phyloP scores from a whole-genome alignment of 2,113 vertebrate species.

The Himantopus leucocephalus region DNA sequence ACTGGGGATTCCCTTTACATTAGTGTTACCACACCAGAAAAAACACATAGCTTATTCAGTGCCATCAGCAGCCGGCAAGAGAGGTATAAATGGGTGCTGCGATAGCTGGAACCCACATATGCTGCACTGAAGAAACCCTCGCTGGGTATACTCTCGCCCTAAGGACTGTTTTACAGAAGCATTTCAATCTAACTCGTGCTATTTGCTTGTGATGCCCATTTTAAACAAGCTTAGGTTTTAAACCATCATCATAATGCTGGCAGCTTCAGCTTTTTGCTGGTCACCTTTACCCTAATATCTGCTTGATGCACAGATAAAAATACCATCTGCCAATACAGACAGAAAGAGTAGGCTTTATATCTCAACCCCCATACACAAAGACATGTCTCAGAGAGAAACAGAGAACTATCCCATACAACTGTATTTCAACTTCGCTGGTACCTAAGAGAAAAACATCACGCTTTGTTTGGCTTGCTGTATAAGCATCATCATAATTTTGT shows the following conservation, averaged over 20 bases:
- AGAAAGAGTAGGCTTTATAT: neutral
- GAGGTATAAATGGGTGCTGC: neutral
- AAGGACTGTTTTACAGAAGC: neutral
- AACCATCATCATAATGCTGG: neutral
- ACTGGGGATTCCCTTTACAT: neutral
- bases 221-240: neutral
- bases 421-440: neutral
- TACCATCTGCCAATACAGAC: neutral
- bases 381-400: neutral
- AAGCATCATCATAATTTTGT: neutral
- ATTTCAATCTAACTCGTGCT: neutral
- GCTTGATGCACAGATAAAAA: neutral
- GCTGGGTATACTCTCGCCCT: neutral
- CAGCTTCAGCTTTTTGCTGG: neutral
- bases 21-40: neutral
- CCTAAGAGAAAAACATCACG: neutral
- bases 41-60: neutral
- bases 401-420: neutral
- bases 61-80: neutral
- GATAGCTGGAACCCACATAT: neutral
- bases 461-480: neutral
- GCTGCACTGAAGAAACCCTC: neutral
- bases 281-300: neutral
- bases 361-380: neutral
- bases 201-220: neutral